These are phyloP conservation scores for Malurus cyaneus DNA, from an alignment of 2,113 vertebrate genomes.

Conservation along the genomic window DNA sequence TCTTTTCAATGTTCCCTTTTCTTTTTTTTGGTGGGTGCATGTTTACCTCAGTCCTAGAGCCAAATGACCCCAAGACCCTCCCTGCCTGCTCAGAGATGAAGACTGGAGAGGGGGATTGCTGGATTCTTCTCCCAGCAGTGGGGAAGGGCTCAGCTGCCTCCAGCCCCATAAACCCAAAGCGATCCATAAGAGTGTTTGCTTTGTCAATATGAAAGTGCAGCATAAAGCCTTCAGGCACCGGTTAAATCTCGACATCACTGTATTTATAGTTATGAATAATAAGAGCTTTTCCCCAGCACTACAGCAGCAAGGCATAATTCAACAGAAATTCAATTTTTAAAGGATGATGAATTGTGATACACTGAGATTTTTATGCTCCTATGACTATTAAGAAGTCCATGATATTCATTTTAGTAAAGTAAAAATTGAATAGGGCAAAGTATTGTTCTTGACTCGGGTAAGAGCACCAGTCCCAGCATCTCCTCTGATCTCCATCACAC, in stretches of 20 bases:
- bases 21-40: neutral
- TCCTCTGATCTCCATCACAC: neutral
- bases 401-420: conserved; percentile 51
- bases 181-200: conserved; percentile 46
- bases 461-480: neutral
- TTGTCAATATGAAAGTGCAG: conserved; percentile 16
- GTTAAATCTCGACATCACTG: conserved; percentile 31
- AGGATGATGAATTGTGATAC: conserved; percentile 62
- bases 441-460: rapidly evolving
- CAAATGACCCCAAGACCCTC: neutral
- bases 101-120: neutral
- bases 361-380: conserved; percentile 57
- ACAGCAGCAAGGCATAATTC: conserved; percentile 42
- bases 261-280: conserved; percentile 65
- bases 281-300: conserved; percentile 54
- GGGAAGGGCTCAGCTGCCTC: neutral
- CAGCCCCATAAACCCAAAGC: neutral
- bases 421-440: conserved; percentile 31
- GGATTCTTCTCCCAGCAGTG: neutral
- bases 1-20: no score
- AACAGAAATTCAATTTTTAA: conserved; percentile 62
- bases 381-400: conserved; percentile 49
- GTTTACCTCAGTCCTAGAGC: neutral
- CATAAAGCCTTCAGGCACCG: conserved; percentile 51
- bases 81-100: neutral